Conservation (phyloP, 2,797 vertebrate species). For the Threskiornis aethiopicus region DNA sequence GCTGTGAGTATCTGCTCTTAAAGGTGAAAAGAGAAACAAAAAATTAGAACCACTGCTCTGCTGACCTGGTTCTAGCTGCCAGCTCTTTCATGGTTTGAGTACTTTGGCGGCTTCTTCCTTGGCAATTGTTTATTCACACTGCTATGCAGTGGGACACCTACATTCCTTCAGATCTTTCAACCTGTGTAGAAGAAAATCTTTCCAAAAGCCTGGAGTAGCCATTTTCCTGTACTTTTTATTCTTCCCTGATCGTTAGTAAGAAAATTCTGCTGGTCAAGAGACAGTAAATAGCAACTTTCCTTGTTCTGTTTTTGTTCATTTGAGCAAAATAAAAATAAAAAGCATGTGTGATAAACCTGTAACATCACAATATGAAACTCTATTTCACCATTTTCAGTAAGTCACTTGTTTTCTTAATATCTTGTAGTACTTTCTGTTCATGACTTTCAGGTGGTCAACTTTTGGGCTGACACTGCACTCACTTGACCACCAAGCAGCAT, state of each 20-base stretch:
- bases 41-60: background rate
- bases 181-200: background rate
- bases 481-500: fast-evolving
- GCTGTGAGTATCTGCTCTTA: background rate
- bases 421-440: background rate
- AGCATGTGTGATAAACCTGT: background rate
- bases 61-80: background rate
- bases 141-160: background rate
- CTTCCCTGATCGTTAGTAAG: background rate
- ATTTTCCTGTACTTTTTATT: background rate
- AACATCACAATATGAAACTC: background rate
- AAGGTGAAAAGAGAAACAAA: background rate
- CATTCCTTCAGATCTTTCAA: background rate
- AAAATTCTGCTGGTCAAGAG: background rate
- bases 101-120: background rate
- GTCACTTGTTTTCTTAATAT: background rate
- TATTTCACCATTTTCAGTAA: background rate
- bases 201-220: background rate
- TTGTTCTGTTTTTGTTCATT: background rate
- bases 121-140: background rate
- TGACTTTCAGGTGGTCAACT: background rate
- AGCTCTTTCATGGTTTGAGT: background rate
- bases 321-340: background rate
- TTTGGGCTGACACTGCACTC: background rate
- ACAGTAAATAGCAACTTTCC: background rate